Evolutionary conservation across 1,140 invertebrate species (phyloP), one percentile per base, ranked within the genome.

Genomic region (Nymphalis io): DNA sequence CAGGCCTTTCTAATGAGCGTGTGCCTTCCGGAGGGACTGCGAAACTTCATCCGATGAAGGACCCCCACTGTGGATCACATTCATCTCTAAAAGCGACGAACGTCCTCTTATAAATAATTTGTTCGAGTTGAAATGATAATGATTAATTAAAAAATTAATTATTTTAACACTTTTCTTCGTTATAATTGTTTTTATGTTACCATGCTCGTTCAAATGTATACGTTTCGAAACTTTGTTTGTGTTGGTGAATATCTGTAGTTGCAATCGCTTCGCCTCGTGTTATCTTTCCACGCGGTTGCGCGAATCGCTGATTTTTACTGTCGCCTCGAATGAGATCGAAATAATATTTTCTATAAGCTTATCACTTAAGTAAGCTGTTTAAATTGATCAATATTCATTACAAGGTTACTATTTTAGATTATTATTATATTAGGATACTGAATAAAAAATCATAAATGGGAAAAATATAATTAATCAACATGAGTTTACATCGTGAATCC

Each of bases 1-100:
- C 82, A 83, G 80, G 71, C 78, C 74, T 80, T 79, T 74, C 78
- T 85, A 85, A 85, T 83, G 82, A 84, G 78, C 74, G 78, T 71
- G 78, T 73, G 77, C 80, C 72, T 80, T 80, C 78, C 78, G 74
- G 72, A 76, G 73, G 74, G 74, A 74, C 55, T 71, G 61, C 62
- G 72, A 69, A 74, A 72, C 67, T 55, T 76, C 72, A 72, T 71
- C 76, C 74, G 72, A 59, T 73, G 55, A 72, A 75, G 72, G 74
- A 73, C 76, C 68, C 78, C 78, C 72, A 76, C 70, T 72, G 76
- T 42, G 76, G 44, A 20, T 70, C 57, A 44, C 33, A 59, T 70
- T 53, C 51, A 70, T 61, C 68, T 48, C 63, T 42, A 58, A 58
- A 44, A 38, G 40, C 18, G 46, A 39, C 62, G 39, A 44, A 53